These are phyloP conservation scores for Anisognathus igniventris DNA, from an alignment of 2,797 vertebrate genomes.

Conservation along the genomic window DNA sequence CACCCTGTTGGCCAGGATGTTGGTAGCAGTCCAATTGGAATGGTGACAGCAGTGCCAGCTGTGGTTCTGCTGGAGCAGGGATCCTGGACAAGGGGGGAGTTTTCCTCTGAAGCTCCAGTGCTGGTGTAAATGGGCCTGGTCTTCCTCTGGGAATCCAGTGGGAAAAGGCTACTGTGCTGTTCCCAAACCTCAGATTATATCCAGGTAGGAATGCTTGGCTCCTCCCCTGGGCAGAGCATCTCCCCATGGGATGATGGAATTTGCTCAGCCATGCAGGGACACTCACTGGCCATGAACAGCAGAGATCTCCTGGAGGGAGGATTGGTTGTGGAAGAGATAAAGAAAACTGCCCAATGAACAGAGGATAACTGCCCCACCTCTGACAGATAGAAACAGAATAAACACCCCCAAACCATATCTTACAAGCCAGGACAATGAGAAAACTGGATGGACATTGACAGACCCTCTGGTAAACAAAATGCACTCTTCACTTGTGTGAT, in stretches of 20 bases:
- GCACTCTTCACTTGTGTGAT: background rate
- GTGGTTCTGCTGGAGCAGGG: background rate
- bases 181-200: rapidly evolving
- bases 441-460: rapidly evolving
- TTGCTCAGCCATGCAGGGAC: background rate
- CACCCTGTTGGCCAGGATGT: background rate
- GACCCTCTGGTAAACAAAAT: background rate
- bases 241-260: background rate
- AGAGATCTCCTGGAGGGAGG: background rate
- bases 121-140: background rate
- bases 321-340: background rate
- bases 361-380: background rate
- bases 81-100: background rate
- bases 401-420: background rate
- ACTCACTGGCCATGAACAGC: background rate
- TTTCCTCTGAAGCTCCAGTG: background rate
- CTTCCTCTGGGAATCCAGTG: background rate
- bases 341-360: background rate
- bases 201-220: background rate
- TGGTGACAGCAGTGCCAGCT: background rate
- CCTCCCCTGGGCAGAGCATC: rapidly evolving
- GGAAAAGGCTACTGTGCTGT: background rate
- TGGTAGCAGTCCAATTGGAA: background rate
- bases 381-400: background rate
- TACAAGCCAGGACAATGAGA: background rate